phyloP scores from a whole-genome alignment of 2,888 invertebrate genomes.

The Portevinia maculata region DNA sequence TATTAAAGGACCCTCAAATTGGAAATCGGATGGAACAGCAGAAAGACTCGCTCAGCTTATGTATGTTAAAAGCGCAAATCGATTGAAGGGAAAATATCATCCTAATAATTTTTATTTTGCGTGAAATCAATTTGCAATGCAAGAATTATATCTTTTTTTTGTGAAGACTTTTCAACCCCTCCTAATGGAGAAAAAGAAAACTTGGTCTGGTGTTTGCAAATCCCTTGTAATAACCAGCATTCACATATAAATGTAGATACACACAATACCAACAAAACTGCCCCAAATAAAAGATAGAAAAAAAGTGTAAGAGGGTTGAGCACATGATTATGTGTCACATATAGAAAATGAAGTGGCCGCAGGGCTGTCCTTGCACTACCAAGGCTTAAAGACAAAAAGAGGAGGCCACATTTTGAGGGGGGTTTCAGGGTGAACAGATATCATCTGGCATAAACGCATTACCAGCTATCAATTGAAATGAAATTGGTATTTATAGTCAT shows the following conservation, averaged over 20 bases:
- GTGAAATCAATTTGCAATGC: constrained; percentile 75
- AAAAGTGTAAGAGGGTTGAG: constrained; percentile 41
- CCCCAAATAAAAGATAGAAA: constrained; percentile 56
- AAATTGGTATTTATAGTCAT: constrained; percentile 72
- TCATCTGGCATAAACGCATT: constrained; percentile 73
- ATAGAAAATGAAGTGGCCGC: constrained; percentile 62
- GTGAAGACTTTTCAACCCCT: background rate
- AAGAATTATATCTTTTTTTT: constrained; percentile 52
- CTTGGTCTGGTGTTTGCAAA: constrained; percentile 65
- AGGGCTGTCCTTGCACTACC: constrained; percentile 47
- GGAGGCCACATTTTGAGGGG: background rate
- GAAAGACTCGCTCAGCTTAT: constrained; percentile 53
- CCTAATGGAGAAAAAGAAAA: background rate
- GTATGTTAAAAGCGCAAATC: constrained; percentile 62
- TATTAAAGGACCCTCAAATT: constrained; percentile 68
- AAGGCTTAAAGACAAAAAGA: constrained; percentile 28
- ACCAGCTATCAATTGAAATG: constrained; percentile 73
- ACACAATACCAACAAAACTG: background rate
- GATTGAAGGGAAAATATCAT: constrained; percentile 73
- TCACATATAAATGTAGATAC: constrained; percentile 13
- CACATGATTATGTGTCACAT: constrained; percentile 61
- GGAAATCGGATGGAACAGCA: constrained; percentile 35
- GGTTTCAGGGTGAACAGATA: constrained; percentile 39
- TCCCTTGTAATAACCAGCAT: constrained; percentile 65
- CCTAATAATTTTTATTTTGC: constrained; percentile 74